Evolutionary conservation across 2,113 vertebrate genomes (phyloP), one percentile per base, ranked within the genome.

Genomic region (Morphnarchus princeps): DNA sequence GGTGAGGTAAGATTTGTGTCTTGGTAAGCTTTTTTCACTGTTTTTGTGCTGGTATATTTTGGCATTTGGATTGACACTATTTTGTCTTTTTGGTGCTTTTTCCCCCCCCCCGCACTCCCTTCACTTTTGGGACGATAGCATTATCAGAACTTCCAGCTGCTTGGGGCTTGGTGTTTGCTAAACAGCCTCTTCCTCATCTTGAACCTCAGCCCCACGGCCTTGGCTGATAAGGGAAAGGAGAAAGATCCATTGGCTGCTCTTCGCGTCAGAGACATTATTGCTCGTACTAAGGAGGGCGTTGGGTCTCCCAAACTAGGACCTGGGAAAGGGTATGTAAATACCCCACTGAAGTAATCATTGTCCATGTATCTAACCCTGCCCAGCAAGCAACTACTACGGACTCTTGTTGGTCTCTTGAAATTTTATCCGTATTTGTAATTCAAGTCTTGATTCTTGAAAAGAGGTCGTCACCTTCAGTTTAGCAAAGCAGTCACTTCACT

Each of bases 221-320:
- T 99, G 97, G 99, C 99, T 45, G 99, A 99, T 96, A 99, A 99
- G 97, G 99, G 99, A 11, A 99, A 99, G 95, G 99, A 99, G 97
- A 99, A 99, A 83, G 99, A 99, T 89, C 99, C 99, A 0, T 76
- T 99, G 97, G 99, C 99, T 50, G 99, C 99, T 14, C 98, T 99
- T 78, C 98, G 99, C 1, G 99, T 99, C 80, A 97, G 99, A 83
- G 99, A 99, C 96, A 99, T 99, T 66, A 99, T 99, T 70, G 98
- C 99, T 82, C 99, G 99, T 24, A 98, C 99, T 11, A 99, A 99
- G 92, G 99, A 99, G 49, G 99, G 99, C 2, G 99, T 99, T 61
- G 99, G 99, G 57, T 99, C 99, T 36, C 99, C 99, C 65, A 99
- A 99, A 95, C 98, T 99, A 72, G 99, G 99, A 57, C 99, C 99